A percentile compares a stretch with the other conserved stretches of the same genome.
These are phyloP conservation scores for Gnathonemus echidnorhynchus DNA, from an alignment of 2,113 vertebrate genomes.

Conservation along the genomic window DNA sequence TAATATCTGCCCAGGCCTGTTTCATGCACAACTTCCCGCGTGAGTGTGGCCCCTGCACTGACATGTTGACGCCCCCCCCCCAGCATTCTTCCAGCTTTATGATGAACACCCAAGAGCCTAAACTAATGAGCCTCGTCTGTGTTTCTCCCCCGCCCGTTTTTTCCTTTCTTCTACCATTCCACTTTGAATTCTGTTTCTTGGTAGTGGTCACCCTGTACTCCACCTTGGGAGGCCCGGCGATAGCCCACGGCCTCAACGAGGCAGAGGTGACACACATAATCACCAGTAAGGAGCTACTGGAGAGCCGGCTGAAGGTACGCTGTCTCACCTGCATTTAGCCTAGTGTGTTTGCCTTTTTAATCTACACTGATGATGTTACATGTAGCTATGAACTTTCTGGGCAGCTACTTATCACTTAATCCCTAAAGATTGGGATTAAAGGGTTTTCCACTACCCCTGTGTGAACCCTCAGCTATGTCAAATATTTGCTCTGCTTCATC, in stretches of 20 bases:
- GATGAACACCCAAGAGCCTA: background rate
- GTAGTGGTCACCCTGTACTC: slow-evolving; percentile 90
- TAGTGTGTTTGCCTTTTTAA: background rate
- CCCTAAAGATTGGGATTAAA: background rate
- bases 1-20: slow-evolving; percentile 86
- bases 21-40: slow-evolving; percentile 96
- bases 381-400: background rate
- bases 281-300: slow-evolving; percentile 88
- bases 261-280: slow-evolving; percentile 93
- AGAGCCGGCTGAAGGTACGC: slow-evolving; percentile 85
- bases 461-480: background rate
- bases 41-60: slow-evolving; percentile 51
- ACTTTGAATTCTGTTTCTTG: background rate
- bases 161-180: background rate
- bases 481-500: background rate
- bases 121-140: background rate
- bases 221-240: slow-evolving; percentile 82
- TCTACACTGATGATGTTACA: background rate
- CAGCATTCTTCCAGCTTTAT: background rate
- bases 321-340: background rate
- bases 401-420: background rate
- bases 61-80: background rate
- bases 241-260: slow-evolving; percentile 89
- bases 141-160: background rate
- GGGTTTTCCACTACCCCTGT: background rate